Conservation (phyloP, 23 tunicate genomes). For the Phallusia fumigata region DNA sequence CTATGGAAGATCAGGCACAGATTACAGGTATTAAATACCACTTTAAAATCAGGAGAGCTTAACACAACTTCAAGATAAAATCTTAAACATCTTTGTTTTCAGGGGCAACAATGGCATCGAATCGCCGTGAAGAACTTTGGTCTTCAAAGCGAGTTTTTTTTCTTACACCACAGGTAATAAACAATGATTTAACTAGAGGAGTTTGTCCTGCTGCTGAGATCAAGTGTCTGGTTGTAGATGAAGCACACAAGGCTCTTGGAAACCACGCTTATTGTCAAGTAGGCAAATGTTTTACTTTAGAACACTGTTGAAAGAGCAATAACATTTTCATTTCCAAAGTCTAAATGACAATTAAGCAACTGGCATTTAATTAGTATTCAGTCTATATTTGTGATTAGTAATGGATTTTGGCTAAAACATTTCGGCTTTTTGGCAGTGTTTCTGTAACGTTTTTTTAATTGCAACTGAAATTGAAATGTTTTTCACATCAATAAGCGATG, state of each 20-base stretch:
- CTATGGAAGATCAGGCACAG: conserved; percentile 88
- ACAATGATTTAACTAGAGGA: conserved; percentile 80
- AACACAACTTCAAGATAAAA: too few relatives aligned
- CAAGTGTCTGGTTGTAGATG: conserved; percentile 95
- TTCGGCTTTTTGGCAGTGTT: too few relatives aligned
- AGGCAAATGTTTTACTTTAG: background rate
- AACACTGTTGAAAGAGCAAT: background rate
- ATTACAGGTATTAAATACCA: conserved; percentile 75
- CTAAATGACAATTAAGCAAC: too few relatives aligned
- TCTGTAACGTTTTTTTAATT: too few relatives aligned
- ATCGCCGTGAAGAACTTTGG: conserved; percentile 75
- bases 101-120: conserved; percentile 54
- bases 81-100: background rate
- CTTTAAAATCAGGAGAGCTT: too few relatives aligned
- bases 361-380: too few relatives aligned
- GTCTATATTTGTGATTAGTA: too few relatives aligned
- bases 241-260: conserved; percentile 97
- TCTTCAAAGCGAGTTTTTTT: conserved; percentile 72
- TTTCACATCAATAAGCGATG: too few relatives aligned
- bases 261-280: conserved; percentile 98
- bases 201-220: conserved; percentile 66
- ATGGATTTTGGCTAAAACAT: too few relatives aligned
- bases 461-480: too few relatives aligned
- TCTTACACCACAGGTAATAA: conserved; percentile 89
- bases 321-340: too few relatives aligned